phyloP scores from a whole-genome alignment of 2,113 vertebrate genomes.

The Rhombomys opimus region DNA sequence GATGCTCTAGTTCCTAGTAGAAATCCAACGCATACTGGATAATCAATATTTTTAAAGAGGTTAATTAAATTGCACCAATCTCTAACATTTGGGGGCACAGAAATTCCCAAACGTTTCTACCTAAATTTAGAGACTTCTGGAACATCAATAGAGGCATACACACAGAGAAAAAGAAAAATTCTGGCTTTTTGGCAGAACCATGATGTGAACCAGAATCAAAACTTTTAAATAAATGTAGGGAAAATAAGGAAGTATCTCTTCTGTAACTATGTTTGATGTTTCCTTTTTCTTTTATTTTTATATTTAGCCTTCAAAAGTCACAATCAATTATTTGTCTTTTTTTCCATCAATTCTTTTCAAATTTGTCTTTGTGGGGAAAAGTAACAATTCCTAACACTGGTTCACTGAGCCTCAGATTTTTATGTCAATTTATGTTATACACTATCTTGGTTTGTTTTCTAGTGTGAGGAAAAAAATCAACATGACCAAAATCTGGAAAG shows the following conservation, averaged over 20 bases:
- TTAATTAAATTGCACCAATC: constrained; percentile 21
- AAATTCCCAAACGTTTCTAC: background rate
- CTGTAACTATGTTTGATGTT: background rate
- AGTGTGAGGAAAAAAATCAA: background rate
- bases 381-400: background rate
- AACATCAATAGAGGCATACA: background rate
- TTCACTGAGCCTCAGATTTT: background rate
- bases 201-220: background rate
- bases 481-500: background rate
- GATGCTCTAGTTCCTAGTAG: background rate
- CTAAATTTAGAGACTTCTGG: background rate
- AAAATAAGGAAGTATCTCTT: background rate
- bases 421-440: background rate
- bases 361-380: background rate
- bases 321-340: background rate
- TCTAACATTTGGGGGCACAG: background rate
- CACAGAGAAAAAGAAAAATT: background rate
- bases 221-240: background rate
- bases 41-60: constrained; percentile 14
- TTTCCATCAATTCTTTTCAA: background rate
- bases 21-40: background rate
- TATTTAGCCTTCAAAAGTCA: background rate
- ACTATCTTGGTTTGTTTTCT: background rate
- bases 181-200: background rate
- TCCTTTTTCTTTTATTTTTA: background rate